Conservation (phyloP, 2,113 vertebrate genomes). For the Vicugna pacos region DNA sequence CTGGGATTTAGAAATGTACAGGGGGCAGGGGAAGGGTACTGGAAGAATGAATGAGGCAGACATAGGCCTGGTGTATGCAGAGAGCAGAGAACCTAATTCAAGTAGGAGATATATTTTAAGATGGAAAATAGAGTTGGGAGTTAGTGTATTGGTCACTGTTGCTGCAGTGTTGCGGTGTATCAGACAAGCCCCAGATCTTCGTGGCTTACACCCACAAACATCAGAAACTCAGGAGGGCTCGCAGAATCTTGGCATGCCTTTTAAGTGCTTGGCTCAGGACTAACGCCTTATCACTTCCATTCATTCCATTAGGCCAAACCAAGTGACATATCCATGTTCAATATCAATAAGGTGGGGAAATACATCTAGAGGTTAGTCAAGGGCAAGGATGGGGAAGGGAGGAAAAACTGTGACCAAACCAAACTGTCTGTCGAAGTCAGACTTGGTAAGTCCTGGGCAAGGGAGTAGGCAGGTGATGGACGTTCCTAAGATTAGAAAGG, state of each 20-base stretch:
- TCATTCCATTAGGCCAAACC: background rate
- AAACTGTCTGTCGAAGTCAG: background rate
- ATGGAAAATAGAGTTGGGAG: background rate
- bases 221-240: background rate
- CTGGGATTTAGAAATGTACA: background rate
- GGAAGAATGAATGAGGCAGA: background rate
- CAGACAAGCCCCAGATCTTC: background rate
- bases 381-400: background rate
- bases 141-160: background rate
- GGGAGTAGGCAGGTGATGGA: background rate
- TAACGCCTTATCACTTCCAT: background rate
- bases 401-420: background rate
- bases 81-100: background rate
- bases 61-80: background rate
- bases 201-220: no score
- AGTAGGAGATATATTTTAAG: background rate
- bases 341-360: background rate
- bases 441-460: background rate
- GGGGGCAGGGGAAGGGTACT: background rate
- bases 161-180: background rate
- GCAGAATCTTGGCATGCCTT: background rate
- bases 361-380: background rate
- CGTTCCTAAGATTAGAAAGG: background rate
- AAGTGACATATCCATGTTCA: background rate
- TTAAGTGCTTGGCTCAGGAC: background rate